phyloP scores from a whole-genome alignment of 2,797 vertebrate species.

The Champsocephalus gunnari region DNA sequence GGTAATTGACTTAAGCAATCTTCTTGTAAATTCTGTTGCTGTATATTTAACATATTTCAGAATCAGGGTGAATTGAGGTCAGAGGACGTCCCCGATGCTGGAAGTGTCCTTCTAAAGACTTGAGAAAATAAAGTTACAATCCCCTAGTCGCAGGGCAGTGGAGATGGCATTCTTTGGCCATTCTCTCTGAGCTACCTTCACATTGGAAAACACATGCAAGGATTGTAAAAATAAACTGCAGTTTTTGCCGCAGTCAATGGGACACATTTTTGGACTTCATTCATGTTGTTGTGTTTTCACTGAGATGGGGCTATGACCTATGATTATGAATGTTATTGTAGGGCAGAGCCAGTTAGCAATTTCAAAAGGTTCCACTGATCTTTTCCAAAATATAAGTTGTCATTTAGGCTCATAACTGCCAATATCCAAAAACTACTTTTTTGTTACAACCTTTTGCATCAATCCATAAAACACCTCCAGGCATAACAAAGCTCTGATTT shows the following conservation, averaged over 20 bases:
- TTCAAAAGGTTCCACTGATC: constrained; percentile 31
- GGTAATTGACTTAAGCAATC: constrained; percentile 15
- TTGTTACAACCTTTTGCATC: constrained; percentile 22
- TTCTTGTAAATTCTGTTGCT: not conserved
- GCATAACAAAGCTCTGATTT: constrained; percentile 3
- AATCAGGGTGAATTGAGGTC: constrained; percentile 22
- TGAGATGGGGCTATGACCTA: not conserved
- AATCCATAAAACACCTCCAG: constrained; percentile 10
- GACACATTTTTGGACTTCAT: not conserved
- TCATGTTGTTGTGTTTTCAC: not conserved
- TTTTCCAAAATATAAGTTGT: constrained; percentile 34
- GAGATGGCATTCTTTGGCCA: constrained; percentile 4
- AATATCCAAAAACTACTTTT: constrained; percentile 3
- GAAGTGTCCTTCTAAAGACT: constrained; percentile 14
- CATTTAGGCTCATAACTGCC: constrained; percentile 11
- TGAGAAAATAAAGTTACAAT: not conserved
- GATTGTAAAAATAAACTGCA: not conserved
- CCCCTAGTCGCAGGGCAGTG: constrained; percentile 10
- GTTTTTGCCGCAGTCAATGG: no score
- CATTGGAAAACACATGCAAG: not conserved
- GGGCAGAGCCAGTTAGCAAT: constrained; percentile 9
- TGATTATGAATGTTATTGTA: constrained; percentile 12
- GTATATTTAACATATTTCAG: constrained; percentile 22
- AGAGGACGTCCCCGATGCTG: not conserved
- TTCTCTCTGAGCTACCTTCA: not conserved